Evolutionary conservation across 2,888 invertebrate species (phyloP), one percentile per base, ranked within the genome.

Genomic region (Volucella bombylans): DNA sequence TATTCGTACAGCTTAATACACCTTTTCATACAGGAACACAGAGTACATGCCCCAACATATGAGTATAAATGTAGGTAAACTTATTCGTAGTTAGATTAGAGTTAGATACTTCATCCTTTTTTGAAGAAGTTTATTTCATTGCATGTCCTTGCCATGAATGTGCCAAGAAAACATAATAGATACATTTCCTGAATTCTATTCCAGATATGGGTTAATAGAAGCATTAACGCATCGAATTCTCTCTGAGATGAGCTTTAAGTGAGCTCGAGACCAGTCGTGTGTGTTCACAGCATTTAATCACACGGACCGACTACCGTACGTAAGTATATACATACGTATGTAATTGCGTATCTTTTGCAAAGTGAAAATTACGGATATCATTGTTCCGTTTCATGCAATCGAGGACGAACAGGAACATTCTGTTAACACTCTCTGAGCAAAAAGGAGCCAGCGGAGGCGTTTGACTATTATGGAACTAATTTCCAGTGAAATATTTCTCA

Each of bases 211-310:
- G 65, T 61, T 80, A 83, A 80, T 74, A 61, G 57, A 68, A 69
- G 83, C 80, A 71, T 80, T 74, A 80, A 80, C 80, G 71, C 80
- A 83, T 80, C 65, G 61, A 83, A 76, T 71, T 62, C 45, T 50
- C 71, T 54, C 65, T 69, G 45, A 61, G 45, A 59, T 31, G 6
- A 31, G 31, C 31, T 31, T 31, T 31, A 31, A 31, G 31, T 31
- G 61, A 59, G 11, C 45, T 43, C n/a, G 59, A 47, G 43, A 55
- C 15, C 41, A 64, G 41, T 49, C 54, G 67, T 50, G 64, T 50
- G 69, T 69, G 10, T 59, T 45, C 23, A 4, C 31, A 31, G 31
- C 31, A 31, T 31, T 31, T 31, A 31, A 31, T 0, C 31, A 31
- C 6, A 31, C 31, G 6, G 31, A 31, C 31, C 6, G 23, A 15